Base-by-base conservation (phyloP, 2,113 vertebrate genomes). In the Oreotrochilus melanogaster region DNA sequence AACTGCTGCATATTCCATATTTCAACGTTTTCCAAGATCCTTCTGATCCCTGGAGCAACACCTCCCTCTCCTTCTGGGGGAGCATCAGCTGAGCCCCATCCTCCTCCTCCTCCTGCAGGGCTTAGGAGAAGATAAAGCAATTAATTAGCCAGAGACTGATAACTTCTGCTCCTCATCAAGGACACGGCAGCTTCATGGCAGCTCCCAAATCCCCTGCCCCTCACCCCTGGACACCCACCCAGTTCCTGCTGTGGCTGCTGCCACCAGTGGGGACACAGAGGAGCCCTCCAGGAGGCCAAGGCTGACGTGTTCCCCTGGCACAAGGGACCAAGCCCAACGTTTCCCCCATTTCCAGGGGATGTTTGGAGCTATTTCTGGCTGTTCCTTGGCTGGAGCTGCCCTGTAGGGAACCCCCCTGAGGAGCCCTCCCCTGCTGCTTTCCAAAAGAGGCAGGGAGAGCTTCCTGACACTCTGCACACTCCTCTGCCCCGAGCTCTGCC, bases 1-100 rank as follows among this genome's bases (percentile, higher is more conserved):
- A 43, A 10, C 87, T 21, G 24, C 1, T 0, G 1, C 0, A 7
- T 0, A 0, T 33, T 25, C 35, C 0, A 1, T 0, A 12, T 43
- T 21, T 60, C 56, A 1, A 5, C 1, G 2, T 62, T 74, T 78
- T 28, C 50, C 70, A 9, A 18, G 25, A 31, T 53, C 12, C 24
- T 18, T 30, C 10, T 3, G 3, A 14, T 5, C 14, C 19, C 69
- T 28, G 66, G 24, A n/a, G 19, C 33, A 14, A 33, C 3, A 22
- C 31, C 24, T 47, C 6, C 10, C 18, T 42, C 43, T 48, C n/a
- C 39, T 54, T 23, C 65, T 23, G 31, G 6, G 39, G 57, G 33
- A 48, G 24, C 30, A 14, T 30, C 21, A 14, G 33, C 70, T 14
- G 25, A 30, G 25, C 12, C 39, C 48, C 56, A 28, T 37, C 65